These are phyloP conservation scores for Dryadula phaetusa DNA, from an alignment of 2,888 invertebrate genomes.

Conservation along the genomic window DNA sequence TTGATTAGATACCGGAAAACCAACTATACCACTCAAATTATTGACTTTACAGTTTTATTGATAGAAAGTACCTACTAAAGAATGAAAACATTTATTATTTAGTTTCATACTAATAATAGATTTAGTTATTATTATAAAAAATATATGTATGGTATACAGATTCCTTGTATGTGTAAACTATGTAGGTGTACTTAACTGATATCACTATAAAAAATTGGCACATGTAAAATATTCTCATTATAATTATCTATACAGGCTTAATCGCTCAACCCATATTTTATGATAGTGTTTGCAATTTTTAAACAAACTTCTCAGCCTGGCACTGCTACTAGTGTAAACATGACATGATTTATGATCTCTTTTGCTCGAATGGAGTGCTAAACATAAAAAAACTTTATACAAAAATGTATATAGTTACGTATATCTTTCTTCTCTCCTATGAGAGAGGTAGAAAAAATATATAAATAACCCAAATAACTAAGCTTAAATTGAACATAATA, in stretches of 20 bases:
- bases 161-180: no score
- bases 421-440: neutral
- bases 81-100: no score
- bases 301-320: constrained; percentile 44
- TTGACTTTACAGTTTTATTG: no score
- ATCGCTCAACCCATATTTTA: constrained; percentile 32
- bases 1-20: constrained; percentile 39
- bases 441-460: neutral
- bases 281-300: constrained; percentile 30
- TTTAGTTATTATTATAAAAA: no score
- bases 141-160: no score
- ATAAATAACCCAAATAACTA: neutral
- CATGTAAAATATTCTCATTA: neutral
- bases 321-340: constrained; percentile 41
- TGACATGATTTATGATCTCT: constrained; percentile 45
- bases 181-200: neutral
- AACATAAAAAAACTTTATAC: constrained; percentile 9
- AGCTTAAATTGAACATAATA: neutral
- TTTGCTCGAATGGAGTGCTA: constrained; percentile 17
- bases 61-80: no score
- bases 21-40: neutral
- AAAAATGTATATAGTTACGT: neutral
- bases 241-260: constrained; percentile 19
- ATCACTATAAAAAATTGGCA: neutral
- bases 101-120: no score